Base-by-base conservation (phyloP, 2,888 invertebrate genomes). In the Anagyrus pseudococci region DNA sequence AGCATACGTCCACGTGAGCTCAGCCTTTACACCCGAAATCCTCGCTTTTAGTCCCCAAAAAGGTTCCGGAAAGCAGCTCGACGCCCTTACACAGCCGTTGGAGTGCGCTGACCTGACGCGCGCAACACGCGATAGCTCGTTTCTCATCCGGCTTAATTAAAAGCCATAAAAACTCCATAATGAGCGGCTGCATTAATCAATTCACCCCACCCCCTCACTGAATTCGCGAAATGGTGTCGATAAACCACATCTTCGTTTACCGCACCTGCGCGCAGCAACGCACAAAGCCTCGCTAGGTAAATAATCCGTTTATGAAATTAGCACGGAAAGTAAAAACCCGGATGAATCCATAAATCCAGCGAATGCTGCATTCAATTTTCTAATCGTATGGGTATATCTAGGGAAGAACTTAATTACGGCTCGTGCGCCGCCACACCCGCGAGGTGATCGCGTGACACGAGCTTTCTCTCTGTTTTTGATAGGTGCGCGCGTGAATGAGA, bases 1-100 rank as follows among this genome's bases (percentile, higher is more conserved):
- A 73, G 69, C 72, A 73, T 72, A 68, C 58, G 41, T 13, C 17
- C 33, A 13, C 37, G 29, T 13, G 17, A 44, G 19, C 13, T n/a
- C n/a, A n/a, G n/a, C n/a, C n/a, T n/a, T n/a, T 20, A 22, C 22
- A 2, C 44, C 20, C 22, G 19, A 20, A 44, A 29, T 33, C 23
- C 29, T 23, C 22, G 20, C n/a, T 41, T 52, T 56, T 52, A 19
- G 46, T 22, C 19, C 56, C 13, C 49, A 61, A 55, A 56, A n/a
- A 2, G 23, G 29, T 41, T n/a, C 19, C 19, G 22, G 13, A 17
- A n/a, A 2, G 10, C 10, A 17, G 19, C 37, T 22, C 23, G 25
- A 43, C 33, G 2, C 43, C 8, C 20, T 1, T 22, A 40, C n/a
- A 20, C 1, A 4, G 40, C 8, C 4, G 17, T 25, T 22, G 17